Conservation (phyloP, 1,140 invertebrate species). For the Bombus superbus region DNA sequence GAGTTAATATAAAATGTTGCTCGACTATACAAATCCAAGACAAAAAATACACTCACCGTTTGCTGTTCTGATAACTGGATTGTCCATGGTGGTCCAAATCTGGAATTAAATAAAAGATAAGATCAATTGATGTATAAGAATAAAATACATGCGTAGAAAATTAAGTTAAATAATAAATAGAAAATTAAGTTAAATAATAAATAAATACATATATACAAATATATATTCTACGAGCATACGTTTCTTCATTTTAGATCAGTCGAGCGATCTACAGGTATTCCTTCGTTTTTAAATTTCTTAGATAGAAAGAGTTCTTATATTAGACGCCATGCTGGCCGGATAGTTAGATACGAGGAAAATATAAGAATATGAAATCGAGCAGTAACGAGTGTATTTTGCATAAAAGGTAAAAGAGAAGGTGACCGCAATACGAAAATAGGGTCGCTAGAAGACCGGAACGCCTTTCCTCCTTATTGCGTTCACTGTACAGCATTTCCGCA, state of each 20-base stretch:
- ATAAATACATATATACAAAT: no score
- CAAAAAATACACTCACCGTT: constrained; percentile 13
- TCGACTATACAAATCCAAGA: not conserved
- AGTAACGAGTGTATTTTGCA: not conserved
- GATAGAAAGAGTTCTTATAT: no score
- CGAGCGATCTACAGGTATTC: not conserved
- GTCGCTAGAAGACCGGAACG: constrained; percentile 41
- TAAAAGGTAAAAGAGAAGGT: not conserved
- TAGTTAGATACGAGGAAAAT: not conserved
- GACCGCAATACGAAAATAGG: constrained; percentile 13
- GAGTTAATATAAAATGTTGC: not conserved
- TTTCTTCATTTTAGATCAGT: not conserved
- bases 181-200: no score
- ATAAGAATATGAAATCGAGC: not conserved
- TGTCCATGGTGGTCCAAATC: not conserved
- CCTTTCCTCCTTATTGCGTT: constrained; percentile 10
- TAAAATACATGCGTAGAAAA: not conserved
- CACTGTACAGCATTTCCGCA: constrained; percentile 64
- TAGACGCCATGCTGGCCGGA: not conserved
- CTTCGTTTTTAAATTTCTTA: no score
- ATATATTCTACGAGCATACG: no score
- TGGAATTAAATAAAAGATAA: constrained; percentile 1
- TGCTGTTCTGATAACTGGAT: no score
- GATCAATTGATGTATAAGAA: not conserved
- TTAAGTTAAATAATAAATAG: no score